Evolutionary conservation across 1,140 invertebrate genomes (phyloP), one percentile per base, ranked within the genome.

Genomic region (Drosophila prosaltans): DNA sequence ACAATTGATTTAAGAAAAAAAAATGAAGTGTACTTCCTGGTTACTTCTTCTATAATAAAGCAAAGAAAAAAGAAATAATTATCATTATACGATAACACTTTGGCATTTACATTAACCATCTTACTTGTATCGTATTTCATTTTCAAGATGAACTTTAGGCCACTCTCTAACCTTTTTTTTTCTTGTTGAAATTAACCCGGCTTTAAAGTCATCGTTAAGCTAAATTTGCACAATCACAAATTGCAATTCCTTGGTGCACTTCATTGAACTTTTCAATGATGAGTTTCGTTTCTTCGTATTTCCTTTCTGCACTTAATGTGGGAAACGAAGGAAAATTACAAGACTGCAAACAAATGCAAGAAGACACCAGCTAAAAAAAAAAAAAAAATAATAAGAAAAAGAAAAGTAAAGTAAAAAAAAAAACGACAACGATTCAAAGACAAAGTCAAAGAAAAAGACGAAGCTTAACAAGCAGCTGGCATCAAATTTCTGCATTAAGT

Each of bases 401-500:
- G 9, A 6, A 30, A 24, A 58, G 54, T 58, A 58, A 28, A 68
- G 62, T 64, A 39, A 7, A 51, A 3, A 26, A 40, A 48, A 61
- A 57, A 51, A 55, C 43, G n/a, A n/a, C 7, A 51, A 45, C 43
- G n/a, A 21, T 10, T 30, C 2, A 39, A 61, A 67, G 39, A 36
- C 11, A 65, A 28, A 21, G 10, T 28, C 3, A 51, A 61, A 67
- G 28, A 39, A 9, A 65, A 28, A 40, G 21, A 60, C 43, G 43
- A 68, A 28, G 76, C 65, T 65, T 73, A 78, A 79, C 76, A 79
- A 79, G 75, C 76, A 79, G 75, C 76, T 79, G 75, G 76, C 76
- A 79, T 79, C 75, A 79, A 79, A 79, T 79, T 78, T 79, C 76
- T 79, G 76, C 76, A 79, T 79, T 77, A 59, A 64, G 69, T 78